These are phyloP conservation scores for Gopherus evgoodei DNA, from an alignment of 2,113 vertebrate genomes.

Conservation along the genomic window DNA sequence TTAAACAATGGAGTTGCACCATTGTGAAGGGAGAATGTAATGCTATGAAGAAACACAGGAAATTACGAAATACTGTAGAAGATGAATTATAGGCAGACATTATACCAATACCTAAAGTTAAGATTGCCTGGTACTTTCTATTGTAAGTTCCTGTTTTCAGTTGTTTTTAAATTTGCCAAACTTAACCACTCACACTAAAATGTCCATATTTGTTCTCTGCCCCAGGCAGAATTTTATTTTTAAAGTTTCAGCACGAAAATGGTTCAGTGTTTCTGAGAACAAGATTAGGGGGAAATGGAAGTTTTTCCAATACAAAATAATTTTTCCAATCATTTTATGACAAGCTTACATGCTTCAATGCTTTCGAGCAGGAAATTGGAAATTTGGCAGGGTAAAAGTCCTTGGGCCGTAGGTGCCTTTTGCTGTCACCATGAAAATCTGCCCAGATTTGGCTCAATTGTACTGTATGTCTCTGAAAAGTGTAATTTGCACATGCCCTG, in stretches of 20 bases:
- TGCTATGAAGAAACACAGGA: no score
- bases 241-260: background rate
- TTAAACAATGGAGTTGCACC: background rate
- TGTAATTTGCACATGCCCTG: background rate
- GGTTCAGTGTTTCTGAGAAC: background rate
- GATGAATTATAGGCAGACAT: background rate
- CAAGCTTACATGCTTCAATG: background rate
- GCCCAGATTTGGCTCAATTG: background rate
- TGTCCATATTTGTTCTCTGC: background rate
- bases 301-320: background rate
- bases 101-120: background rate
- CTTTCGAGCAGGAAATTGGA: background rate
- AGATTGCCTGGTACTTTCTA: background rate
- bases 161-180: background rate
- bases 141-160: background rate
- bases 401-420: background rate
- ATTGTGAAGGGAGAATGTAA: background rate
- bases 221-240: background rate
- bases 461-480: background rate
- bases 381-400: background rate
- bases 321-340: background rate
- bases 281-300: rapidly evolving
- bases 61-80: no score
- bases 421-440: background rate
- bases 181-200: background rate